Percentiles rank a stretch among this genome's conserved stretches.
Evolutionary conservation across 1,140 invertebrate species (phyloP).

Genomic region (Melanaphis sacchari): DNA sequence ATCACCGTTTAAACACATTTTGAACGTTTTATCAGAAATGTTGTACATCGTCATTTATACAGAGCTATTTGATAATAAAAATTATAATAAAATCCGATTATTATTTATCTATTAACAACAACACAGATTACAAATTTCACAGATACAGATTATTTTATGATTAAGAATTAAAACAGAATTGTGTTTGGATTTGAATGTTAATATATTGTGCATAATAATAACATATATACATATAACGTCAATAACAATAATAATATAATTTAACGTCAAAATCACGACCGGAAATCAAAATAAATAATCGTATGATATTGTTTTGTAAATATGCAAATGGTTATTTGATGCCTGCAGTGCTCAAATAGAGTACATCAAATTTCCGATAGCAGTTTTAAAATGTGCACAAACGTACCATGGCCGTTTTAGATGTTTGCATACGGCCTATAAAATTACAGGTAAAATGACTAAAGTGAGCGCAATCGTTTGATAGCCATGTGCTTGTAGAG

Average conservation of each 20-base stretch:
- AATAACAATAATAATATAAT: too few species aligned
- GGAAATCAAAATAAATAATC: not conserved
- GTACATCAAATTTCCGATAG: too few species aligned
- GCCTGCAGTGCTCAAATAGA: too few species aligned
- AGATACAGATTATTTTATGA: too few species aligned
- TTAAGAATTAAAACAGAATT: not conserved
- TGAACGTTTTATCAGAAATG: not conserved
- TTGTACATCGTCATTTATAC: not conserved
- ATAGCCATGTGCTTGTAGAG: not conserved
- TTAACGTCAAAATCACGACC: too few species aligned
- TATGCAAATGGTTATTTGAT: not conserved
- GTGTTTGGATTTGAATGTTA: too few species aligned
- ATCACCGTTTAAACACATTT: not conserved
- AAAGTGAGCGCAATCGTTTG: not conserved
- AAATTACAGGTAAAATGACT: not conserved
- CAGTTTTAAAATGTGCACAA: too few species aligned
- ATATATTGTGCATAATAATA: too few species aligned
- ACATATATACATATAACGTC: too few species aligned
- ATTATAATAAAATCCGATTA: too few species aligned
- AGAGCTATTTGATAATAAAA: not conserved
- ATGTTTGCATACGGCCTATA: not conserved
- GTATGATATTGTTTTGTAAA: not conserved
- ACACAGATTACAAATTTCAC: not conserved
- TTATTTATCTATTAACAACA: too few species aligned
- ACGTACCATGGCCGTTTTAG: not conserved